phyloP scores from a whole-genome alignment of 2,113 vertebrate genomes.

The Cololabis saira region DNA sequence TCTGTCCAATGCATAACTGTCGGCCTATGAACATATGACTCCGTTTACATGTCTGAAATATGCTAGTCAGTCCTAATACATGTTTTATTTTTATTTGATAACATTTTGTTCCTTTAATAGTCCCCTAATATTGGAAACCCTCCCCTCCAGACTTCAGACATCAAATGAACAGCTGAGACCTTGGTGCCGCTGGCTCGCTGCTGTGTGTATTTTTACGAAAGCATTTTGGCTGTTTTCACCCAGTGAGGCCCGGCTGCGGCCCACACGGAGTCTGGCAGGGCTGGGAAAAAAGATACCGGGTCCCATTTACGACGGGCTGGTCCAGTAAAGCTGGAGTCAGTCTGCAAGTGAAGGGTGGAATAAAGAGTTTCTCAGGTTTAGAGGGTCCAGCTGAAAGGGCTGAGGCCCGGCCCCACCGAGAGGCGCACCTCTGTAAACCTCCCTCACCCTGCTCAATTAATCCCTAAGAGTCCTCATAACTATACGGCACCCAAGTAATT shows the following conservation, averaged over 20 bases:
- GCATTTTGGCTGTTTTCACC: constrained; percentile 62
- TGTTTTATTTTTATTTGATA: neutral
- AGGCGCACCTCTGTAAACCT: constrained; percentile 43
- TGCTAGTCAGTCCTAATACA: neutral
- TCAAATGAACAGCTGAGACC: constrained; percentile 23
- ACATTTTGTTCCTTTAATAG: constrained; percentile 25
- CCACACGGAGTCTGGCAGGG: constrained; percentile 48
- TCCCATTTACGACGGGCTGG: constrained; percentile 62
- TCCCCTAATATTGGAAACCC: constrained; percentile 21
- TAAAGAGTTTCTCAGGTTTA: constrained; percentile 63
- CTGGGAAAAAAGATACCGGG: constrained; percentile 66
- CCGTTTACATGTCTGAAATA: neutral
- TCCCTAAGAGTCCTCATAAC: constrained; percentile 23
- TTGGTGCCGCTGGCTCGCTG: constrained; percentile 19
- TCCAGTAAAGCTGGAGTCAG: constrained; percentile 71
- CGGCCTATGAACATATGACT: neutral
- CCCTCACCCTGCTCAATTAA: constrained; percentile 37
- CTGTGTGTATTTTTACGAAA: constrained; percentile 68
- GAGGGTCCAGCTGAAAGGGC: constrained; percentile 30
- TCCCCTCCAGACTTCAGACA: constrained; percentile 28
- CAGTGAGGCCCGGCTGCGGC: constrained; percentile 57
- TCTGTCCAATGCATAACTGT: too few relatives aligned
- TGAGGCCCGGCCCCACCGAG: constrained; percentile 37
- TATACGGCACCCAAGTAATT: constrained; percentile 18
- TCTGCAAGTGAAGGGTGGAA: constrained; percentile 68